Base-by-base conservation (phyloP, 2,888 invertebrate genomes). In the Drosophila multiciliata region DNA sequence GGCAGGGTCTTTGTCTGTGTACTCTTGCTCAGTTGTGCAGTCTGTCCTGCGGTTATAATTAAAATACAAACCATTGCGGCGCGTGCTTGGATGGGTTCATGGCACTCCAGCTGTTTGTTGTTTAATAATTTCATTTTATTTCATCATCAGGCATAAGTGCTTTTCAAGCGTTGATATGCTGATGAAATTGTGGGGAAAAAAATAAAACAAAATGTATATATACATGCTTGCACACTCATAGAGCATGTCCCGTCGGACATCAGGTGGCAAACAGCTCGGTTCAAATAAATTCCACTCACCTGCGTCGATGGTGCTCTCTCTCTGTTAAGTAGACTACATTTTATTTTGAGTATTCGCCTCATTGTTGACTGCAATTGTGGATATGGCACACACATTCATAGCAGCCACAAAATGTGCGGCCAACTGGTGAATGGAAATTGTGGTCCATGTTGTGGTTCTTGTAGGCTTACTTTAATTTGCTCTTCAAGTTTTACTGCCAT, bases 11-110 rank as follows among this genome's bases (percentile, higher is more conserved):
- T 49, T 20, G 20, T 36, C 49, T 55, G 26, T 64, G 65, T 52
- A 45, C 48, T 26, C 52, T 42, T 53, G 36, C 38, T 59, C 61
- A 52, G 61, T 55, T 65, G 59, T 36, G 50, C 64, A 42, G 54
- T 53, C 62, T 63, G 68, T 50, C 84, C 80, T 53, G 64, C 73
- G 68, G 85, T 55, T 76, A 69, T 89, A 86, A 86, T 86, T 89
- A 89, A 86, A 82, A 74, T 59, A 58, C 59, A 67, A 76, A 15
- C 33, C 52, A 49, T n/a, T n/a, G 40, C 15, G 23, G n/a, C 36
- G 66, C 61, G 5, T 55, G 36, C 23, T 48, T 55, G 49, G 35
- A 52, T 7, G 26, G 4, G 38, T 29, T 32, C 17, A 7, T 11
- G 17, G 8, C 15, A 42, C 33, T 64, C 26, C 40, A 64, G 35